These are phyloP conservation scores for Sebastiscus albofasciatus DNA, from an alignment of 2,797 vertebrate genomes.

Conservation along the genomic window DNA sequence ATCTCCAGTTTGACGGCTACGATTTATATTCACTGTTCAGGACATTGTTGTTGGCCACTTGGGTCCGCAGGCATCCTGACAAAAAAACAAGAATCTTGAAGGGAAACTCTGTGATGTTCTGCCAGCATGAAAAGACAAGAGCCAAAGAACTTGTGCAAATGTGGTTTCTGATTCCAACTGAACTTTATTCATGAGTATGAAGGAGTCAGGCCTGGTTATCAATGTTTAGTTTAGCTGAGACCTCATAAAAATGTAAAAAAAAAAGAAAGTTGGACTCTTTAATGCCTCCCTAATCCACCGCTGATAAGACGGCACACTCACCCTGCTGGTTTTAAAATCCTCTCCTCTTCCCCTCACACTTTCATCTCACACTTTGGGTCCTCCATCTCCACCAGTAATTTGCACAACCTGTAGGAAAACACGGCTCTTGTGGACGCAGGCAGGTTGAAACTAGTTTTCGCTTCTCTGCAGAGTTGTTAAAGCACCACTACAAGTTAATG, in stretches of 20 bases:
- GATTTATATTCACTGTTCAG: not conserved
- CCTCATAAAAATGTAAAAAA: slow-evolving; percentile 67
- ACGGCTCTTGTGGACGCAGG: slow-evolving; percentile 30
- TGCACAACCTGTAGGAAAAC: slow-evolving; percentile 62
- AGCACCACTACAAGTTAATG: slow-evolving; percentile 73
- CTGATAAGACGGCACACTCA: slow-evolving; percentile 60
- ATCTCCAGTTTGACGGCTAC: not conserved
- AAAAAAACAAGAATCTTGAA: not conserved
- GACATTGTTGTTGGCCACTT: not conserved
- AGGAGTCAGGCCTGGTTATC: slow-evolving; percentile 54
- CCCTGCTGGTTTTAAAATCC: slow-evolving; percentile 54
- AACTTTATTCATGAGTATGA: slow-evolving; percentile 59
- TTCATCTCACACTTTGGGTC: slow-evolving; percentile 50
- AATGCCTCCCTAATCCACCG: slow-evolving; percentile 67
- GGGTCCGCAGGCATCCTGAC: not conserved
- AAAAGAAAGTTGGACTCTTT: slow-evolving; percentile 51
- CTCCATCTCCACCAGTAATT: slow-evolving; percentile 46
- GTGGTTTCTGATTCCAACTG: slow-evolving; percentile 38
- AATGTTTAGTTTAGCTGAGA: slow-evolving; percentile 65
- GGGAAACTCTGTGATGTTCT: slow-evolving; percentile 13
- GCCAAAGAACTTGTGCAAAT: slow-evolving; percentile 28
- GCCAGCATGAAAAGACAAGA: slow-evolving; percentile 14
- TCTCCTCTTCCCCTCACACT: slow-evolving; percentile 41
- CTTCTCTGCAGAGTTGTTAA: slow-evolving; percentile 58
- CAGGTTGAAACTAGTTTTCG: slow-evolving; percentile 53